These are phyloP conservation scores for Matsumyia berberina DNA, from an alignment of 2,888 invertebrate genomes.

Conservation along the genomic window DNA sequence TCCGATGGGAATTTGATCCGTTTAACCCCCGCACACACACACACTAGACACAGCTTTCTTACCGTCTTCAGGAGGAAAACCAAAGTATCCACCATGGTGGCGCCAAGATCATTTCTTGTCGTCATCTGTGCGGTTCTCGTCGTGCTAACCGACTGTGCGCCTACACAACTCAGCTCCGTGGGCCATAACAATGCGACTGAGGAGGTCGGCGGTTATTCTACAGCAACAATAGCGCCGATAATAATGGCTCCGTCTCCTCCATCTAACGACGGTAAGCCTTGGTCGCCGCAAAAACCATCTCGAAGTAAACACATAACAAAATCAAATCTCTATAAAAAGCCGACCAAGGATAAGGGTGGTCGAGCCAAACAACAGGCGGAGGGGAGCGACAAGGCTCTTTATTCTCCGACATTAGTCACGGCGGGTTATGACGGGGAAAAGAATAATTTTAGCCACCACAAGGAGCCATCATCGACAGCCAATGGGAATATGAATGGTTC, in stretches of 20 bases:
- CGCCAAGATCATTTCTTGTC: conserved; percentile 47
- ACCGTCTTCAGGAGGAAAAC: conserved; percentile 33
- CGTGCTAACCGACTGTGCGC: conserved; percentile 37
- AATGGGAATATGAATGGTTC: too few relatives aligned
- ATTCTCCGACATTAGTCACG: conserved; percentile 63
- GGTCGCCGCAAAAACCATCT: conserved; percentile 60
- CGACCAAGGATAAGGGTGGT: conserved; percentile 58
- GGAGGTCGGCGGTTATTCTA: conserved; percentile 47
- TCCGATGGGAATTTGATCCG: conserved; percentile 69
- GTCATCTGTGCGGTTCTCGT: conserved; percentile 47
- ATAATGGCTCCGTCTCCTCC: neutral
- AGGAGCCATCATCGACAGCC: conserved; percentile 40
- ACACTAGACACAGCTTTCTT: conserved; percentile 19
- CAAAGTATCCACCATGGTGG: conserved; percentile 50
- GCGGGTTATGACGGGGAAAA: conserved; percentile 66
- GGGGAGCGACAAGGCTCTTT: conserved; percentile 27
- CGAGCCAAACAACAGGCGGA: conserved; percentile 16
- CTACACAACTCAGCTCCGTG: conserved; percentile 40
- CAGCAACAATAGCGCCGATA: conserved; percentile 30
- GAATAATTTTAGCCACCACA: conserved; percentile 56
- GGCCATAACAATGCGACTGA: conserved; percentile 15
- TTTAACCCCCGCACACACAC: conserved; percentile 38
- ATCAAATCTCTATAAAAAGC: conserved; percentile 58
- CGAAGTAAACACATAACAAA: conserved; percentile 67
- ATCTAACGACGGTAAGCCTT: conserved; percentile 46